Conservation (phyloP, 2,888 invertebrate genomes). For the Ormia ochracea region DNA sequence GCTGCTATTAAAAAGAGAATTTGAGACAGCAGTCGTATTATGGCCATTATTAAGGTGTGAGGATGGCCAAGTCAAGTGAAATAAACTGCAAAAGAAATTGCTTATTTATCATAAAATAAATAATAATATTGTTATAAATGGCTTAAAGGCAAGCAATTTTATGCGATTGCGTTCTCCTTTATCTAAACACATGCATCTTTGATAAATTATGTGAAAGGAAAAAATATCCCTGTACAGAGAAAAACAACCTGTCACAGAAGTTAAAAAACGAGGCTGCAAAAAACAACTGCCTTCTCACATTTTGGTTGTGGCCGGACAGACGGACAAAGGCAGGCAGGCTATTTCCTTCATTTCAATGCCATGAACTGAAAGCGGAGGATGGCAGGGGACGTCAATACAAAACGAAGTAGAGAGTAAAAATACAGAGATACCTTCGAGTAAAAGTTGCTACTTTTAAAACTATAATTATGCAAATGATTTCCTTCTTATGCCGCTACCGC, state of each 20-base stretch:
- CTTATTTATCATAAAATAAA: constrained; percentile 60
- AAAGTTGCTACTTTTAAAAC: constrained; percentile 42
- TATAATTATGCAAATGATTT: constrained; percentile 63
- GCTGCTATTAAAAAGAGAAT: background rate
- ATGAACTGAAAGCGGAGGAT: background rate
- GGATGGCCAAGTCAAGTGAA: constrained; percentile 28
- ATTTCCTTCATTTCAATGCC: background rate
- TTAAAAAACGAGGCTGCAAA: background rate
- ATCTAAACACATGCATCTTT: constrained; percentile 55
- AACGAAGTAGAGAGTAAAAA: background rate
- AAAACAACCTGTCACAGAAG: constrained; percentile 40
- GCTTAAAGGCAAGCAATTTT: constrained; percentile 40
- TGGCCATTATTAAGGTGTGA: constrained; percentile 35
- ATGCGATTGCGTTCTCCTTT: constrained; percentile 23
- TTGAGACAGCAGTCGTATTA: constrained; percentile 12
- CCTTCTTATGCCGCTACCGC: constrained; percentile 36
- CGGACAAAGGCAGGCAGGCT: no score
- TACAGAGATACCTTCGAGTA: background rate
- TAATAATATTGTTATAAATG: constrained; percentile 59
- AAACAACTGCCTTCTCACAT: background rate
- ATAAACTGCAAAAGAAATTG: constrained; percentile 21
- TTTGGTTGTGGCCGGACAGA: background rate
- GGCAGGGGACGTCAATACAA: constrained; percentile 11
- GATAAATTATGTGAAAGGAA: constrained; percentile 37
- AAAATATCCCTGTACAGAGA: background rate